phyloP scores from a whole-genome alignment of 2,888 invertebrate genomes.

The Phorcus lineatus region DNA sequence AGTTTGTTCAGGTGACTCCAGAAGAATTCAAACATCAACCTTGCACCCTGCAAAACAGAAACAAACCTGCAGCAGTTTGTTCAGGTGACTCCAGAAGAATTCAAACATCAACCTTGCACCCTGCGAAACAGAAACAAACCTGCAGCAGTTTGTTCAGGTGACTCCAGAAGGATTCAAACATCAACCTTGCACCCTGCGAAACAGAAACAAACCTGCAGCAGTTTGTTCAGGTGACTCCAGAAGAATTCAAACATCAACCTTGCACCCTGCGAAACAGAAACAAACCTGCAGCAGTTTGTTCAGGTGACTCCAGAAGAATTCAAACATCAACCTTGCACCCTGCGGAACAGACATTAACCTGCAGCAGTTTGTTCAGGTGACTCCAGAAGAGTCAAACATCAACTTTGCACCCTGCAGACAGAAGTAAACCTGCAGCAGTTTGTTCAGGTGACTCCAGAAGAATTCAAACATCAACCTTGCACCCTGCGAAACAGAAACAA shows the following conservation, averaged over 20 bases:
- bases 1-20: no score
- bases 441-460: no score
- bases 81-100: not conserved
- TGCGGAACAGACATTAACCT: conserved; percentile 27
- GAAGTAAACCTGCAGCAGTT: no score
- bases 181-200: conserved; percentile 64
- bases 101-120: conserved; percentile 70
- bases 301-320: conserved; percentile 33
- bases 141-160: no score
- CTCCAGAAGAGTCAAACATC: conserved; percentile 64
- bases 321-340: conserved; percentile 70
- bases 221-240: no score
- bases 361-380: no score
- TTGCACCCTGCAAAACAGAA: conserved; percentile 56
- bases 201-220: no score
- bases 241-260: conserved; percentile 67
- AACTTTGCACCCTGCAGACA: conserved; percentile 61
- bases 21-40: conserved; percentile 68
- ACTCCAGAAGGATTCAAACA: conserved; percentile 53
- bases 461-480: conserved; percentile 67
- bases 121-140: conserved; percentile 37
- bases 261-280: conserved; percentile 55
- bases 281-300: no score
- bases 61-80: no score
- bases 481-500: conserved; percentile 47